Evolutionary conservation across 2,888 invertebrate species (phyloP), one percentile per base, ranked within the genome.

Genomic region (Cephus spinipes): DNA sequence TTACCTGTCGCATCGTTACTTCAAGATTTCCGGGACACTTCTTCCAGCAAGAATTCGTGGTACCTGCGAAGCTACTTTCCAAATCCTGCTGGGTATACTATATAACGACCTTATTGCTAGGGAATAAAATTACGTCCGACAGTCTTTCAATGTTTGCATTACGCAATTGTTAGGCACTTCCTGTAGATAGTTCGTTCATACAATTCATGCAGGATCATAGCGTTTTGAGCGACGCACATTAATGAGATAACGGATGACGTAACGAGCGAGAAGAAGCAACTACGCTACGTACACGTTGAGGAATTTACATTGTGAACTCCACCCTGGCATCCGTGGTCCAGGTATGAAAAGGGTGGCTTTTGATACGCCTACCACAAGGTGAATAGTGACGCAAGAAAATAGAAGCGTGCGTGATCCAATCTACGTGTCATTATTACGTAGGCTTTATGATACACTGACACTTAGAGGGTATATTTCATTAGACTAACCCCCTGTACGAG

Each of bases 301-400:
- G 71, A 71, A 71, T 71, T 71, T 71, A 32, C 71, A 71, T 71
- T 71, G 71, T 71, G 71, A 71, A 34, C 30, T 30, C 0, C 9
- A 34, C 15, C 11, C 2, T 71, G 71, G 34, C 23, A 55, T 55
- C 23, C 55, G 9, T 23, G 55, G 23, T 23, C 12, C 30, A 15
- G 71, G 34, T 33, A 71, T 71, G 30, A 71, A 71, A 71, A 71
- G 71, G 71, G 15, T 71, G 30, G 31, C 34, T 71, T 71, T 71
- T 32, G 31, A 34, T 71, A 71, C 30, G 34, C 34, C 12, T 6
- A 11, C 30, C 23, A 34, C 30, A 34, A 34, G 34, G 30, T 71
- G 71, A 71, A 71, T 71, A 32, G 71, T n/a, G 11, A 34, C 3
- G 71, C 30, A 9, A 71, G 23, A 34, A 32, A 30, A 32, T 33